phyloP scores from a whole-genome alignment of 2,888 invertebrate species.

The Ophion ellenae region DNA sequence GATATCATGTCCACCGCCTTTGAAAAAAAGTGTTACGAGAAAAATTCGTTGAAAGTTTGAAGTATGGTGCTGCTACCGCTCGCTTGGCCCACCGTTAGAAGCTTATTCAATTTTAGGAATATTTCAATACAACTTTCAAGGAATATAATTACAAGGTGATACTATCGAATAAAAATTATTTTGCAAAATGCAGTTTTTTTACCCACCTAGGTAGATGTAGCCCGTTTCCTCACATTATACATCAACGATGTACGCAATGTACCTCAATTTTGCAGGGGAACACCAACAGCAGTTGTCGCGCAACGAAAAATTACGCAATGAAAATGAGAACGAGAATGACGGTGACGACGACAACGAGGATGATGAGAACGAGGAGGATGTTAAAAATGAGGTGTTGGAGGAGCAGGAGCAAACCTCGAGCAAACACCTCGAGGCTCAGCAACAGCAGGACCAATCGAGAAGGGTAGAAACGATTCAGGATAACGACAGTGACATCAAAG shows the following conservation, averaged over 20 bases:
- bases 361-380: slow-evolving; percentile 66
- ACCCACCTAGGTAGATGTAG: too few relatives aligned
- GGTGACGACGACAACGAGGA: slow-evolving; percentile 64
- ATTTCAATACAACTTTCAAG: too few relatives aligned
- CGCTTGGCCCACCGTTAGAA: too few relatives aligned
- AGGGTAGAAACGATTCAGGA: slow-evolving; percentile 61
- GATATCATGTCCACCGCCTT: too few relatives aligned
- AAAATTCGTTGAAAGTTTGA: too few relatives aligned
- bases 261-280: slow-evolving; percentile 66
- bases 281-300: slow-evolving; percentile 67
- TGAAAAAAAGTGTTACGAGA: too few relatives aligned
- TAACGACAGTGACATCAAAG: slow-evolving; percentile 70
- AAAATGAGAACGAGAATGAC: slow-evolving; percentile 59
- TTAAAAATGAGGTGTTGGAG: slow-evolving; percentile 42
- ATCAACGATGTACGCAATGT: slow-evolving; percentile 37
- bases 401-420: slow-evolving; percentile 33
- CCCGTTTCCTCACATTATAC: slow-evolving; percentile 13
- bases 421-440: slow-evolving; percentile 54
- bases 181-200: too few relatives aligned
- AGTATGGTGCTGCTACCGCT: too few relatives aligned
- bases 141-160: too few relatives aligned
- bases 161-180: too few relatives aligned
- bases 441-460: slow-evolving; percentile 52
- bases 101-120: too few relatives aligned
- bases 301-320: slow-evolving; percentile 66